Base-by-base conservation (phyloP, 2,797 vertebrate species). In the Periparus ater region DNA sequence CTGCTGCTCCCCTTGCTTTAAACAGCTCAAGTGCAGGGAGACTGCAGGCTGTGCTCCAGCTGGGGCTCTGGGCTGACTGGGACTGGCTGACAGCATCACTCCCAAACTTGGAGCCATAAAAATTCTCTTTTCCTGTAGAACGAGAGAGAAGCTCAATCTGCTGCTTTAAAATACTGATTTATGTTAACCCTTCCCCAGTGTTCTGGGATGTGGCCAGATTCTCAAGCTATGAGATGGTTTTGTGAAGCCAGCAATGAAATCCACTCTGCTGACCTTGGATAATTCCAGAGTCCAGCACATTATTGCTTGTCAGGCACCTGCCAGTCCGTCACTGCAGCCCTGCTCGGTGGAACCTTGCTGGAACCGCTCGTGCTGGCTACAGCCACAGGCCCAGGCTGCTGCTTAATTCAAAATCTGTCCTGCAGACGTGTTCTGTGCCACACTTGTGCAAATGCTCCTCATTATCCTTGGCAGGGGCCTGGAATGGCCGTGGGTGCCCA, bases 341-440 rank as follows among this genome's bases (percentile, higher is more conserved):
- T 32, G 51, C 62, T n/a, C 32, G 5, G 26, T 2, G 18, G 40
- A n/a, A 11, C 8, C n/a, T 0, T 0, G 13, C 13, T 17, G 7
- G 2, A 2, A 6, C 67, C 10, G 74, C 3, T 23, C 26, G 1
- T 1, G 21, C 57, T 25, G 25, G 5, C 1, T 1, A 15, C 0
- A 36, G 11, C 45, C 36, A 4, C 60, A 7, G 40, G 17, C 34
- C 8, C n/a, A 10, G 36, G 2, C 34, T 36, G 72, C 1, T 44
- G 6, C 62, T 25, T 4, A 7, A 10, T 13, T 11, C 62, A 2
- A 16, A 44, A 23, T 6, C 2, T 5, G 0, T 11, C 61, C 7
- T 30, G 25, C 81, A 57, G 38, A 6, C 48, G 1, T 1, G 10
- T 7, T 32, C 2, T 5, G 8, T 9, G 36, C 50, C 30, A 21